Evolutionary conservation across 2,113 vertebrate species (phyloP), one percentile per base, ranked within the genome.

Genomic region (Spermophilus dauricus): DNA sequence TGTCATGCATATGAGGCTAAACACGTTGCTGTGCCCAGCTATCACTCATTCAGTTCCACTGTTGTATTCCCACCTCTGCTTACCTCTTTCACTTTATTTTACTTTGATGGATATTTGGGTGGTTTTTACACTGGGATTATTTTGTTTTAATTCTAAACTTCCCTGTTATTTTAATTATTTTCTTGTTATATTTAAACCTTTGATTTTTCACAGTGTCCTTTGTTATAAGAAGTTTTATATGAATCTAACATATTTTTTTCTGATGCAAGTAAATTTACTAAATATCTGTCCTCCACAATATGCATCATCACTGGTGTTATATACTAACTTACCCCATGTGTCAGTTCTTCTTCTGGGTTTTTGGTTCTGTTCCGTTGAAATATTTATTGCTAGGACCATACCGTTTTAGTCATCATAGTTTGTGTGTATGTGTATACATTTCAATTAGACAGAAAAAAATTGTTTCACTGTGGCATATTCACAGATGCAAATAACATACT

Each of bases 151-250:
- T 6, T 88, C 37, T 18, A 10, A 75, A 61, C 28, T 75, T 86
- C 48, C 39, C 30, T 37, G 61, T 87, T 86, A 87, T 70, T 83
- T 82, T 53, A 63, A 83, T 61, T 69, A 76, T 86, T 96, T 89
- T 80, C 51, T 37, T 53, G 53, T 65, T 70, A 39, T 82, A 11
- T 84, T 89, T 96, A 84, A 69, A 42, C 2, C 18, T 86, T 78
- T 61, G 26, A 58, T 88, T 39, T 8, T 77, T 39, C 67, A 70
- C 30, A 61, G 48, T 69, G 73, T 87, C 81, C 86, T 69, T 86
- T 94, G 32, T 24, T 72, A 26, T n/a, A 87, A 91, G 82, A 76
- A 76, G 22, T 76, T 77, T 42, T n/a, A 45, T 76, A 87, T 70
- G 58, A 87, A 77, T 72, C 82, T n/a, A 83, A 70, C 3, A 30